Conservation (phyloP, 2,113 vertebrate genomes). For the Coptodon bakossiorum region DNA sequence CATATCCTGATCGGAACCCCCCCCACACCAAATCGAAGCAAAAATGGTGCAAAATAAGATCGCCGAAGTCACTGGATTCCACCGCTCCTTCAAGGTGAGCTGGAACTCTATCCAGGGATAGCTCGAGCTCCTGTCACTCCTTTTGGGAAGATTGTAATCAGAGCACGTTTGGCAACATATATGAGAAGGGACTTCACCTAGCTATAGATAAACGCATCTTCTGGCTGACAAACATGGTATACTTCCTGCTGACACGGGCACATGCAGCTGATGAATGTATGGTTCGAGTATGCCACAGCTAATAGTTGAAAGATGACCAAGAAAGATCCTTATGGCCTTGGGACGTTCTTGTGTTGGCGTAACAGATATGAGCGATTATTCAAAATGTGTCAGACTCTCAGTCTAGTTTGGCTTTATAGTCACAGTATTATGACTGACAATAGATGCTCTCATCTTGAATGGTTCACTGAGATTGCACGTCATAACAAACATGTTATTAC, state of each 20-base stretch:
- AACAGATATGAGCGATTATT: neutral
- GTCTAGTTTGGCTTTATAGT: neutral
- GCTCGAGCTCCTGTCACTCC: neutral
- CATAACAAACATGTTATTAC: neutral
- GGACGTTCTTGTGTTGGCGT: rapidly evolving
- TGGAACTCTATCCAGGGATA: neutral
- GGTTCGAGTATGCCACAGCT: too few species aligned
- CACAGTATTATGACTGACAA: neutral
- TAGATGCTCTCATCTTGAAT: neutral
- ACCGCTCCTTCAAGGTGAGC: conserved; percentile 87
- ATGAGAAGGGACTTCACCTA: neutral
- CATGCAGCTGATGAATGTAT: neutral
- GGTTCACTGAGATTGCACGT: neutral
- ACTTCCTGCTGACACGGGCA: neutral
- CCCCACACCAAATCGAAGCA: conserved; percentile 39
- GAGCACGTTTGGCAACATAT: neutral
- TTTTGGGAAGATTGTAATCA: neutral
- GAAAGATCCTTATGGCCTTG: neutral
- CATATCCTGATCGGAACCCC: neutral
- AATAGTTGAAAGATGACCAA: neutral
- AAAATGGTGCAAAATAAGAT: conserved; percentile 91
- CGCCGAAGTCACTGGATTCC: conserved; percentile 84
- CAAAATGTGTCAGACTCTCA: neutral
- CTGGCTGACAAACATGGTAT: neutral
- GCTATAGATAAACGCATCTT: conserved; percentile 45